Conservation (phyloP, 2,888 invertebrate species). For the Argynnis bischoffii region DNA sequence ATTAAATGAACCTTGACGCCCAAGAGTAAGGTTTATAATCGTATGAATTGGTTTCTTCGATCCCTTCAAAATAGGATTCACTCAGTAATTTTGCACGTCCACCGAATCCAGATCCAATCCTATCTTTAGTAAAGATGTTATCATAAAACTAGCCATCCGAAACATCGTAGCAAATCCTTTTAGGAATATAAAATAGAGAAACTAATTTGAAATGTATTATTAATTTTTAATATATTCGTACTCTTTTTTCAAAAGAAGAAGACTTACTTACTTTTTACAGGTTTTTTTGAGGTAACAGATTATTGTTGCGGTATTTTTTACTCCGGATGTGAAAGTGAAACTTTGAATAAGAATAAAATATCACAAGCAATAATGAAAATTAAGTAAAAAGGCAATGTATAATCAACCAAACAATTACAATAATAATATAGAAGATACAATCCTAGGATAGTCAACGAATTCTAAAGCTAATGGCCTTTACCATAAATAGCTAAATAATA, state of each 20-base stretch:
- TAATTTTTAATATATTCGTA: background rate
- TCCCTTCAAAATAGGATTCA: conserved; percentile 17
- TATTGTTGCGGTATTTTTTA: too few relatives aligned
- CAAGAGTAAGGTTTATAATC: conserved; percentile 19
- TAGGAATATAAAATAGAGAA: conserved; percentile 4
- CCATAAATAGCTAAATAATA: conserved; percentile 19
- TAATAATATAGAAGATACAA: background rate
- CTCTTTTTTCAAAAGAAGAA: too few relatives aligned
- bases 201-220: background rate
- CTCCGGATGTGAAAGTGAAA: too few relatives aligned
- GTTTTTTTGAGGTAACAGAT: too few relatives aligned
- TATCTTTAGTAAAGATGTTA: conserved; percentile 30
- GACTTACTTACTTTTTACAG: too few relatives aligned
- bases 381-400: too few relatives aligned
- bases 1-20: conserved; percentile 19
- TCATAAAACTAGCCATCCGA: conserved; percentile 19
- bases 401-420: too few relatives aligned
- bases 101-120: conserved; percentile 20
- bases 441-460: conserved; percentile 21
- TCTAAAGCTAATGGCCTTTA: conserved; percentile 35
- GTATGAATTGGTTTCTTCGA: conserved; percentile 2
- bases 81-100: conserved; percentile 31
- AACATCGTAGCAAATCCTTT: conserved; percentile 5
- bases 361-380: too few relatives aligned
- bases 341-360: too few relatives aligned